phyloP scores from a whole-genome alignment of 2,113 vertebrate genomes.

The Sebastes fasciatus region DNA sequence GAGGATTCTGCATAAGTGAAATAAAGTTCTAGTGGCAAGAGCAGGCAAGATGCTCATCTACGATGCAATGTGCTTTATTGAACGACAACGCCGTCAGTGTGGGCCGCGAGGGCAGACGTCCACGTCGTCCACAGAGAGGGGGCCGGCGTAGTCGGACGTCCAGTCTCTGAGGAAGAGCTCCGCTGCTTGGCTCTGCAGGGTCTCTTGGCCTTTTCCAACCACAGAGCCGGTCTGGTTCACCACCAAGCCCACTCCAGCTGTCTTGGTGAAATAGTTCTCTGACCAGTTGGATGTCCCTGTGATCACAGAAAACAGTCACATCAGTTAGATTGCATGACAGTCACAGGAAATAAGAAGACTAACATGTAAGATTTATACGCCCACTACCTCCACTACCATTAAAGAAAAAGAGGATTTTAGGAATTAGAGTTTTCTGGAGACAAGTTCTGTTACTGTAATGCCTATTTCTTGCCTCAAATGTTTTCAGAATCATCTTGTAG shows the following conservation, averaged over 20 bases:
- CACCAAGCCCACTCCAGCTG: constrained; percentile 85
- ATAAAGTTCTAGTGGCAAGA: constrained; percentile 40
- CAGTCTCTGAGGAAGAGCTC: constrained; percentile 87
- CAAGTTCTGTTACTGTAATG: not conserved
- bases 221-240: constrained; percentile 84
- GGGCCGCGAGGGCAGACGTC: constrained; percentile 63
- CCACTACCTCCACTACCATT: not conserved
- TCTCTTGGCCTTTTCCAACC: constrained; percentile 60
- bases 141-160: constrained; percentile 71
- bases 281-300: constrained; percentile 90
- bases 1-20: constrained; percentile 19
- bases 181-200: constrained; percentile 79
- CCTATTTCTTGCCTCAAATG: no score
- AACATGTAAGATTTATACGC: not conserved
- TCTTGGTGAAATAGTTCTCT: constrained; percentile 85
- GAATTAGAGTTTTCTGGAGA: not conserved
- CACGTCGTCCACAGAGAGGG: constrained; percentile 48
- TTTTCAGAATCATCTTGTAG: no score
- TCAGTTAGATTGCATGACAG: not conserved
- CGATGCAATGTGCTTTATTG: not conserved
- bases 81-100: constrained; percentile 3
- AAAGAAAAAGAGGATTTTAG: not conserved
- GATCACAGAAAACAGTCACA: not conserved
- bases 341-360: no score
- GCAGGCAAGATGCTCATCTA: constrained; percentile 21